Conservation (phyloP, 2,797 vertebrate genomes). For the Xiphorhynchus erythropygius region DNA sequence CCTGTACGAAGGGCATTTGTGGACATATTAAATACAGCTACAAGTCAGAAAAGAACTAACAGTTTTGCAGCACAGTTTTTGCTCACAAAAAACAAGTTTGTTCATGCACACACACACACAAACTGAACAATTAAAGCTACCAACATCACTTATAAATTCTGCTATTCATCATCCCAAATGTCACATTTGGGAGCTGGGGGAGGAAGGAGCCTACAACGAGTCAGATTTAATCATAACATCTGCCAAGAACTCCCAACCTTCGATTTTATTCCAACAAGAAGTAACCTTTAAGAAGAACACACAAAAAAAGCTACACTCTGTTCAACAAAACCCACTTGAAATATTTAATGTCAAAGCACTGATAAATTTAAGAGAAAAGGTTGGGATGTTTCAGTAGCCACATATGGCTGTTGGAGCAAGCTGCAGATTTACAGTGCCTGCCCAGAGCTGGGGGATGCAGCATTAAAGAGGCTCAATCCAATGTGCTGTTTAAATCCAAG, state of each 20-base stretch:
- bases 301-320: background rate
- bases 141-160: slow-evolving; percentile 19
- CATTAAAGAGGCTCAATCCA: background rate
- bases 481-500: background rate
- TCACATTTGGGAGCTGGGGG: slow-evolving; percentile 54
- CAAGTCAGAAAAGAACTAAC: slow-evolving; percentile 39
- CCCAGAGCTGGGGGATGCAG: background rate
- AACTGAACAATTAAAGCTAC: slow-evolving; percentile 43
- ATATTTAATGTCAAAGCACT: slow-evolving; percentile 55
- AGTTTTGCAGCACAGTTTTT: slow-evolving; percentile 7
- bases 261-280: slow-evolving; percentile 46
- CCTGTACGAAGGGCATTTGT: background rate
- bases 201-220: slow-evolving; percentile 51
- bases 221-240: slow-evolving; percentile 65
- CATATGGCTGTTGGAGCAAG: background rate
- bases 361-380: slow-evolving; percentile 33
- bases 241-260: slow-evolving; percentile 56
- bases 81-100: background rate
- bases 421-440: background rate
- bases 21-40: slow-evolving; percentile 19
- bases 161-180: slow-evolving; percentile 57
- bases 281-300: slow-evolving; percentile 57
- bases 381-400: background rate
- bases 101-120: background rate
- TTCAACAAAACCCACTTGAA: slow-evolving; percentile 54